A percentile compares a stretch with the other conserved stretches of the same genome.
Evolutionary conservation across 2,888 invertebrate species (phyloP).

Genomic region (Agonopterix arenella): DNA sequence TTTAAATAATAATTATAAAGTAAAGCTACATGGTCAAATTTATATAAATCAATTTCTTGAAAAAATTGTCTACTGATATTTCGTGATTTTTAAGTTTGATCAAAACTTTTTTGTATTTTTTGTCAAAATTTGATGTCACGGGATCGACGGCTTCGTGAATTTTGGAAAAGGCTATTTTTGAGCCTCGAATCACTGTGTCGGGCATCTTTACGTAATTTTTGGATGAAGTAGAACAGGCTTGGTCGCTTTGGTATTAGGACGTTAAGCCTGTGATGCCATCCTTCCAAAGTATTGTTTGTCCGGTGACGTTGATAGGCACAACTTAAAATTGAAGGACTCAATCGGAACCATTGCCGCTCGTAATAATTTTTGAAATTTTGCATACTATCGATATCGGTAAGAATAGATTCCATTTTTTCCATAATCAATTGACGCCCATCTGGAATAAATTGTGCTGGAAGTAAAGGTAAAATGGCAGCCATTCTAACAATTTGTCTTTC

Average conservation of each 20-base stretch:
- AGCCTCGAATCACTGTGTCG: constrained; percentile 2
- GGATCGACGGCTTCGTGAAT: constrained; percentile 3
- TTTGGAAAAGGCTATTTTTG: constrained; percentile 4
- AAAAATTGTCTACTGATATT: background rate
- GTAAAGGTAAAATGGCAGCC: background rate
- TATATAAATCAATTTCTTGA: background rate
- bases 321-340: constrained; percentile 4
- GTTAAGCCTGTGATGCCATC: constrained; percentile 6
- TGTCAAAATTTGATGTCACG: constrained; percentile 2
- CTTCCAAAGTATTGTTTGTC: constrained; percentile 7
- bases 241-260: constrained; percentile 5
- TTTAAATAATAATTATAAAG: no score
- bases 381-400: background rate
- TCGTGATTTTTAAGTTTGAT: background rate
- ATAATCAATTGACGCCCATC: constrained; percentile 4
- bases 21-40: no score
- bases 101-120: constrained; percentile 6
- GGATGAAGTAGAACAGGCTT: constrained; percentile 4
- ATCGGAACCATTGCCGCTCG: constrained; percentile 5
- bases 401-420: background rate
- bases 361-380: constrained; percentile 4
- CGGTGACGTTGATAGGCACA: constrained; percentile 6
- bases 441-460: constrained; percentile 1
- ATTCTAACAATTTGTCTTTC: constrained; percentile 1
- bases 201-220: constrained; percentile 4